phyloP scores from a whole-genome alignment of 2,888 invertebrate genomes.

The Junonia oenone region DNA sequence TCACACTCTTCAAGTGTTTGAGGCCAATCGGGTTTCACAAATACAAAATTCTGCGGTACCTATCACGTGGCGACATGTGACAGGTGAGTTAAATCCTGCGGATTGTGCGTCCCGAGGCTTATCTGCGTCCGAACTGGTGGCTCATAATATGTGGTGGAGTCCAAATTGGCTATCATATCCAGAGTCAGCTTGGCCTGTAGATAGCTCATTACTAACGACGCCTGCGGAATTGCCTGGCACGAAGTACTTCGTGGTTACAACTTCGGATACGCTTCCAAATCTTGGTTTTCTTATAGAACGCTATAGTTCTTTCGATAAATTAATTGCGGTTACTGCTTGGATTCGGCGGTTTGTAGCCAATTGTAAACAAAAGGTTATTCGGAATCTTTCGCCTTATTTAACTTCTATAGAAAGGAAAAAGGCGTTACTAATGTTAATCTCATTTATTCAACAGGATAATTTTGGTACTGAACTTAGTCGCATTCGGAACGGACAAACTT shows the following conservation, averaged over 20 bases:
- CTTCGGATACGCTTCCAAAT: too few relatives aligned
- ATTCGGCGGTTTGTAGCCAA: background rate
- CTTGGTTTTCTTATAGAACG: too few relatives aligned
- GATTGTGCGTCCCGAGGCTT: slow-evolving; percentile 22
- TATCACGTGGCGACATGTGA: slow-evolving; percentile 19
- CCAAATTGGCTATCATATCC: slow-evolving; percentile 15
- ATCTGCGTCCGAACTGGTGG: background rate
- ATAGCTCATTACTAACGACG: background rate
- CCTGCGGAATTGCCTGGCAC: background rate
- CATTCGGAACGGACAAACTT: background rate
- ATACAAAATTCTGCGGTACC: background rate
- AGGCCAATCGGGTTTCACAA: slow-evolving; percentile 15
- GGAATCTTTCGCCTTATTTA: background rate
- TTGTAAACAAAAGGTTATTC: background rate
- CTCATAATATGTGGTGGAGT: slow-evolving; percentile 15
- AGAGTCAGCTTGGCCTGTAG: slow-evolving; percentile 27
- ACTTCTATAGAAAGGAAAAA: background rate
- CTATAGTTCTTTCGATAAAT: background rate
- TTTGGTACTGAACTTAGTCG: background rate
- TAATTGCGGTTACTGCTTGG: background rate
- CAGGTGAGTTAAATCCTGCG: slow-evolving; percentile 19
- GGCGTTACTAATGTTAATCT: background rate
- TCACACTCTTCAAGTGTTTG: slow-evolving; percentile 19
- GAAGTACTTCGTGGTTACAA: too few relatives aligned
- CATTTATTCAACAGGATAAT: background rate